phyloP scores from a whole-genome alignment of 2,888 invertebrate species.

The Cactoblastis cactorum region DNA sequence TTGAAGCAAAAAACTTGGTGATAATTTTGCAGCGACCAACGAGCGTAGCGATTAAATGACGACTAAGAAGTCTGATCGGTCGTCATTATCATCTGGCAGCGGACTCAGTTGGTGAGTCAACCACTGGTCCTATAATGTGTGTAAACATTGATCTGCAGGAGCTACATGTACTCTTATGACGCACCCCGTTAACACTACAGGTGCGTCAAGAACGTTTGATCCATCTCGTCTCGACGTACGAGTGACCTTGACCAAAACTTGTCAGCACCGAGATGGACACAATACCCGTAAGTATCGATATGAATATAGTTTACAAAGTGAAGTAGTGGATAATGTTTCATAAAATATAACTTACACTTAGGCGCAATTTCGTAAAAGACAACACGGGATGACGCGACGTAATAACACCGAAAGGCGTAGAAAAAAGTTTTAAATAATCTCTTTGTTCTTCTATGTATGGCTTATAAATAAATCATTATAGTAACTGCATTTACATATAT shows the following conservation, averaged over 20 bases:
- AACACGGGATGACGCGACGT: neutral
- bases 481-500: neutral
- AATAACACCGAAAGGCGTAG: neutral
- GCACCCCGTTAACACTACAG: constrained; percentile 55
- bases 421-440: neutral
- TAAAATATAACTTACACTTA: neutral
- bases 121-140: constrained; percentile 56
- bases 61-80: constrained; percentile 48
- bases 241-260: constrained; percentile 27
- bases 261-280: neutral
- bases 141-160: constrained; percentile 58
- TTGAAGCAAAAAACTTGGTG: constrained; percentile 24
- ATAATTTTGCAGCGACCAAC: constrained; percentile 28
- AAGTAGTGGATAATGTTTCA: neutral
- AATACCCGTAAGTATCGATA: neutral
- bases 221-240: constrained; percentile 36
- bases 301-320: neutral
- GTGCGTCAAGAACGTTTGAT: constrained; percentile 45
- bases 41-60: constrained; percentile 38
- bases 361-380: neutral
- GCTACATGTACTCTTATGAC: constrained; percentile 40
- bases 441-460: neutral
- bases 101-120: constrained; percentile 55
- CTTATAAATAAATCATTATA: neutral
- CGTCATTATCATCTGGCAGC: constrained; percentile 57